These are phyloP conservation scores for Sebastes schlegelii DNA, from an alignment of 2,113 vertebrate species.

Conservation along the genomic window DNA sequence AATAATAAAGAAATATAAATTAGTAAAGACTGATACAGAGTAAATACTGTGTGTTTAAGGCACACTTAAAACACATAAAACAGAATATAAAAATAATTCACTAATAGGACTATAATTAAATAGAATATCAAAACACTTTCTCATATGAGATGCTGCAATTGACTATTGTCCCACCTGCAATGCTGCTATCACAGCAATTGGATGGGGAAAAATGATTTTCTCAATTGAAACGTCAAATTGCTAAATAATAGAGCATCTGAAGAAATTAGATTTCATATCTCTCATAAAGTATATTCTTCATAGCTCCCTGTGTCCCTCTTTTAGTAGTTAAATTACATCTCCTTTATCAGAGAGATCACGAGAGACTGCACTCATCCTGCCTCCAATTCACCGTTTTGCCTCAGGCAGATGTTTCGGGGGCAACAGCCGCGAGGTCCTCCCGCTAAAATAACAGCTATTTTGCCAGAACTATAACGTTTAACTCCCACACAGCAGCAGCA, in stretches of 20 bases:
- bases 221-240: background rate
- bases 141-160: background rate
- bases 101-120: no score
- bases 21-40: no score
- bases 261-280: background rate
- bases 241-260: background rate
- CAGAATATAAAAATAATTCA: no score
- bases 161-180: background rate
- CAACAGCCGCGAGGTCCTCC: constrained; percentile 21
- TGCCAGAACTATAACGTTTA: constrained; percentile 4
- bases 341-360: constrained; percentile 2
- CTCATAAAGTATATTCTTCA: background rate
- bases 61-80: no score
- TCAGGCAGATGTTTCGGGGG: constrained; percentile 31
- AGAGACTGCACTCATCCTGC: background rate
- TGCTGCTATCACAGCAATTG: background rate
- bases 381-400: constrained; percentile 29
- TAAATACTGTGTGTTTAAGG: no score
- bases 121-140: no score
- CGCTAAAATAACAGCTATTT: constrained; percentile 28
- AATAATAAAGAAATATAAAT: no score
- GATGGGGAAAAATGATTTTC: background rate
- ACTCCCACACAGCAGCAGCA: constrained; percentile 19
- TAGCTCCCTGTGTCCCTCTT: background rate
- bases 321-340: background rate